A percentile compares a stretch with the other conserved stretches of the same genome.
Conservation (phyloP, 2,113 vertebrate genomes). For the Microcebus tavaratra region DNA sequence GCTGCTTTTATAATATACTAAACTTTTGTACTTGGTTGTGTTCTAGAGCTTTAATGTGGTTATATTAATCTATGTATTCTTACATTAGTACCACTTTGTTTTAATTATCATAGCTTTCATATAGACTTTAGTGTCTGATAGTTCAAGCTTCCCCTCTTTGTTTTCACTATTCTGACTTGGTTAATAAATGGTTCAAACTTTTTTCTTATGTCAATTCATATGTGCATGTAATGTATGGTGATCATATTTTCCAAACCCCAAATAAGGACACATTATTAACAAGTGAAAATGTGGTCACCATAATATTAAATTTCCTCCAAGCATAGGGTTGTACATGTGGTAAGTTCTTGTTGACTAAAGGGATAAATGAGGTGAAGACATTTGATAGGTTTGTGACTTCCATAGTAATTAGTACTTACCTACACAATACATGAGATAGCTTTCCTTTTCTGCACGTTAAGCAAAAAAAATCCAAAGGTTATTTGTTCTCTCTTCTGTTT, state of each 20-base stretch:
- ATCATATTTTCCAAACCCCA: constrained; percentile 25
- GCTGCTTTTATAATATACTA: constrained; percentile 2
- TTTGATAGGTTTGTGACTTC: constrained; percentile 30
- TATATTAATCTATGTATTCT: constrained; percentile 4
- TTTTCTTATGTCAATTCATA: not conserved
- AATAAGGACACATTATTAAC: not conserved
- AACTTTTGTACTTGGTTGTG: constrained; percentile 12
- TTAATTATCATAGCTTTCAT: constrained; percentile 35
- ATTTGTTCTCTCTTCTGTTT: constrained; percentile 52
- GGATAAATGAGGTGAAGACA: constrained; percentile 5
- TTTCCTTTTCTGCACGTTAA: constrained; percentile 41
- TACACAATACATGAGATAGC: not conserved
- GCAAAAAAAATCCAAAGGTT: constrained; percentile 25
- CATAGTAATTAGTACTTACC: constrained; percentile 37
- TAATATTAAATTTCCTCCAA: not conserved
- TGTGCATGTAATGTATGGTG: not conserved
- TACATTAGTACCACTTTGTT: not conserved
- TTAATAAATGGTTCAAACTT: not conserved
- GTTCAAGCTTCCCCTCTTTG: not conserved
- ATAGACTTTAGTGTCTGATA: constrained; percentile 17
- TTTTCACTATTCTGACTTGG: constrained; percentile 26
- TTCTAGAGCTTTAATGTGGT: constrained; percentile 40
- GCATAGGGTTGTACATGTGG: not conserved
- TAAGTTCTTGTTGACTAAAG: not conserved
- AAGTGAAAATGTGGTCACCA: not conserved